These are phyloP conservation scores for Bombus waltoni DNA, from an alignment of 1,140 invertebrate species.

Conservation along the genomic window DNA sequence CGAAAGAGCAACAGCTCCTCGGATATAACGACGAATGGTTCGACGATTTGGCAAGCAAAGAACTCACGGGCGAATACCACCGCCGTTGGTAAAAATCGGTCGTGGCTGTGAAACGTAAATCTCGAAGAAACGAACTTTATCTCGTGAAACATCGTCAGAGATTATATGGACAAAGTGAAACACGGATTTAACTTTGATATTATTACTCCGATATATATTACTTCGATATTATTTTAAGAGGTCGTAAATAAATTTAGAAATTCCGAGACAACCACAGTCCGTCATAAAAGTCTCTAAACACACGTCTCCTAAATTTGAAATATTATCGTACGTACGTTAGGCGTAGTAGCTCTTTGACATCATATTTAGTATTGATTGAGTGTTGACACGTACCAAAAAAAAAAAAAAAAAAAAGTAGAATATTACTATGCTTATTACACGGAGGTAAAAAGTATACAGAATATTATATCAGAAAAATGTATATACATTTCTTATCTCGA, in stretches of 20 bases:
- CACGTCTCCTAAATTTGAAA: background rate
- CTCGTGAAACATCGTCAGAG: background rate
- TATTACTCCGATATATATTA: background rate
- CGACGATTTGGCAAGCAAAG: constrained; percentile 18
- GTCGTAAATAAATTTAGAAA: background rate
- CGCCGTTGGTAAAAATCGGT: background rate
- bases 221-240: background rate
- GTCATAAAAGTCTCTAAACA: background rate
- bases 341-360: too few relatives aligned
- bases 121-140: background rate
- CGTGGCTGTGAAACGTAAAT: background rate
- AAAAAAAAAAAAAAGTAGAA: too few relatives aligned
- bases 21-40: background rate
- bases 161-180: too few relatives aligned
- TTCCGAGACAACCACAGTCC: too few relatives aligned
- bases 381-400: too few relatives aligned
- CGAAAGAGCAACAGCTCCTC: constrained; percentile 3
- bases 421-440: too few relatives aligned
- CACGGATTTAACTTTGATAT: background rate
- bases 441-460: too few relatives aligned
- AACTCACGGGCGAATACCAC: background rate
- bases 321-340: background rate
- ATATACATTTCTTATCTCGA: too few relatives aligned
- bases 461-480: too few relatives aligned
- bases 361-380: too few relatives aligned